Percentiles rank a stretch among this genome's conserved stretches.
Evolutionary conservation across 2,888 invertebrate genomes (phyloP).

Genomic region (Amphipoea lucens): DNA sequence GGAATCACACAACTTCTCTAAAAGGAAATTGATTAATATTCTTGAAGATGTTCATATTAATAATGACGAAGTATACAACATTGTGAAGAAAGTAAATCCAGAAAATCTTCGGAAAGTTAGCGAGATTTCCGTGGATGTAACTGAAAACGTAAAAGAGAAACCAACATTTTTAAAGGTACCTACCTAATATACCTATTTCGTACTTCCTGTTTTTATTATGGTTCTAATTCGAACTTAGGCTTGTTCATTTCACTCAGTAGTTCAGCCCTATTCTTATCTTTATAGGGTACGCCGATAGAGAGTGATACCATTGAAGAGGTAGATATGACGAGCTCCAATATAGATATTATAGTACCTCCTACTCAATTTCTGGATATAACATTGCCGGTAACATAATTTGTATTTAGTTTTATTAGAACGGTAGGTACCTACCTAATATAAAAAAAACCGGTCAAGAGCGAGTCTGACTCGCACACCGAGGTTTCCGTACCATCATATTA

Average conservation of each 20-base stretch:
- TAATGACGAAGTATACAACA: slow-evolving; percentile 73
- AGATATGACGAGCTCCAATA: slow-evolving; percentile 67
- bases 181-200: slow-evolving; percentile 1
- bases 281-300: slow-evolving; percentile 51
- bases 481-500: too few relatives aligned
- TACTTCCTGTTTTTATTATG: neutral
- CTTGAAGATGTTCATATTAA: slow-evolving; percentile 81
- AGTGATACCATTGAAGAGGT: slow-evolving; percentile 75
- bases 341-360: slow-evolving; percentile 78
- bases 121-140: slow-evolving; percentile 68
- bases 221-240: neutral
- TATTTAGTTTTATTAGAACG: neutral
- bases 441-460: too few relatives aligned
- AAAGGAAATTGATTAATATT: slow-evolving; percentile 83
- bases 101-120: slow-evolving; percentile 74
- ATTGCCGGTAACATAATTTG: slow-evolving; percentile 60
- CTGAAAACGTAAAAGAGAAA: slow-evolving; percentile 20
- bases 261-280: neutral
- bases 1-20: slow-evolving; percentile 73
- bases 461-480: too few relatives aligned
- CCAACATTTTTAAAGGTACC: slow-evolving; percentile 25
- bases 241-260: neutral
- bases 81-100: slow-evolving; percentile 77
- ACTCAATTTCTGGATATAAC: slow-evolving; percentile 80
- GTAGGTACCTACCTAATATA: neutral